These are phyloP conservation scores for Acanthosepion lycidas DNA, from an alignment of 2,888 invertebrate species.

Conservation along the genomic window DNA sequence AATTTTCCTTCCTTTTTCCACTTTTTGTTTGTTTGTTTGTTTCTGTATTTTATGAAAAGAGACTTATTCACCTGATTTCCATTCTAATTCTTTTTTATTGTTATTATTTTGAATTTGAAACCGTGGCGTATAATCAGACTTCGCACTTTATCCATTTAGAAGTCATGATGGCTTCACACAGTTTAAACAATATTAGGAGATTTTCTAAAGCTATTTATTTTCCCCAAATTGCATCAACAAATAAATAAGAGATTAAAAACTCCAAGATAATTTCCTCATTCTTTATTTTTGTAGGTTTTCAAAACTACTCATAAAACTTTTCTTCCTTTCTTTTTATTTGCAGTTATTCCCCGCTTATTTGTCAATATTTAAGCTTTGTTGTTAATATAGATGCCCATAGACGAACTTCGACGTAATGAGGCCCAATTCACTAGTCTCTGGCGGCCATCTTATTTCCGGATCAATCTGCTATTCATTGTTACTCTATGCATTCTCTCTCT, in stretches of 20 bases:
- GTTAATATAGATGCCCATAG: neutral
- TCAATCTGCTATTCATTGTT: neutral
- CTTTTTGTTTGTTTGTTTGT: neutral
- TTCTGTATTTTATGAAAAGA: neutral
- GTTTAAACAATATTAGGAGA: neutral
- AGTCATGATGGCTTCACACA: neutral
- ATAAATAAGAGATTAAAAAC: neutral
- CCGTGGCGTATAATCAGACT: no score
- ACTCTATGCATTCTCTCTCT: neutral
- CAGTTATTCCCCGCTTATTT: neutral
- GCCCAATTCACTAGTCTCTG: neutral
- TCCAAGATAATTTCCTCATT: no score
- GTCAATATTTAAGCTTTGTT: neutral
- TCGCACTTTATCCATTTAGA: no score
- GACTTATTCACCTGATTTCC: neutral
- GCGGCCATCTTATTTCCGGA: neutral
- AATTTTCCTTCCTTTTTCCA: neutral
- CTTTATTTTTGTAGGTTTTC: no score
- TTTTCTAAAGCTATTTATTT: neutral
- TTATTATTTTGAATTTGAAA: no score
- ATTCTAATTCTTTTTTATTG: neutral
- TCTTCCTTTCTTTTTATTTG: neutral
- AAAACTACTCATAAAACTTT: neutral
- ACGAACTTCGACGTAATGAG: neutral
- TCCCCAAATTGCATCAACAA: neutral